Percentiles rank a stretch among this genome's conserved stretches.
Conservation (phyloP, 2,888 invertebrate species). For the Caenorhabditis becei region DNA sequence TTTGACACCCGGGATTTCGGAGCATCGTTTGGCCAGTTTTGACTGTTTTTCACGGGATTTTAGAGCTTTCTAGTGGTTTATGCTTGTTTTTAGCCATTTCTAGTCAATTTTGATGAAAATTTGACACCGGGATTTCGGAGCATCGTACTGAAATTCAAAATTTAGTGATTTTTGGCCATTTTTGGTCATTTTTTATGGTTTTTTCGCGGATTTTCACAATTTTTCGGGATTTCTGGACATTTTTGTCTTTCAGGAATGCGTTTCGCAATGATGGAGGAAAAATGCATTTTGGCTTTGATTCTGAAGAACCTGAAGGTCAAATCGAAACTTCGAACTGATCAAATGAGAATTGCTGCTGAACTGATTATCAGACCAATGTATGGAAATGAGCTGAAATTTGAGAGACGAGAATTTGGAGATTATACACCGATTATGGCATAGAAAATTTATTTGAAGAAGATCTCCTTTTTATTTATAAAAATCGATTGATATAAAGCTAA, state of each 20-base stretch:
- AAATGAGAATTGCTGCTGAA: slow-evolving; percentile 80
- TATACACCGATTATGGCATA: slow-evolving; percentile 45
- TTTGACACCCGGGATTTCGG: too few relatives aligned
- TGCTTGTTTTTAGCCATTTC: too few relatives aligned
- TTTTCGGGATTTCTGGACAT: too few relatives aligned
- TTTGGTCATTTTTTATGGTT: too few relatives aligned
- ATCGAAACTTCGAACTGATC: slow-evolving; percentile 76
- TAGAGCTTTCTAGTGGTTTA: too few relatives aligned
- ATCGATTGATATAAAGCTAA: neutral
- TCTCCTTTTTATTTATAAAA: neutral
- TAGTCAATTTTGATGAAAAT: too few relatives aligned
- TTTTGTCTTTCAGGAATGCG: slow-evolving; percentile 78
- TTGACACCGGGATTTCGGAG: too few relatives aligned
- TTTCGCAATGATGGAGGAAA: slow-evolving; percentile 81
- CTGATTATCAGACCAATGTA: slow-evolving; percentile 81
- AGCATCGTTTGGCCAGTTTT: too few relatives aligned
- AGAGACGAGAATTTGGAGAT: slow-evolving; percentile 63
- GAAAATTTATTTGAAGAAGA: neutral
- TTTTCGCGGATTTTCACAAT: too few relatives aligned
- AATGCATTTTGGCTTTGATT: slow-evolving; percentile 77
- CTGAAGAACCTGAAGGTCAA: slow-evolving; percentile 76
- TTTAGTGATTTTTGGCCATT: too few relatives aligned
- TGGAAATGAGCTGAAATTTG: slow-evolving; percentile 74
- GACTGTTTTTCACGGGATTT: too few relatives aligned
- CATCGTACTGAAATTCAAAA: too few relatives aligned